Percentiles rank a stretch among this genome's conserved stretches.
phyloP scores from a whole-genome alignment of 2,888 invertebrate genomes.

The Drosophila anomalata region DNA sequence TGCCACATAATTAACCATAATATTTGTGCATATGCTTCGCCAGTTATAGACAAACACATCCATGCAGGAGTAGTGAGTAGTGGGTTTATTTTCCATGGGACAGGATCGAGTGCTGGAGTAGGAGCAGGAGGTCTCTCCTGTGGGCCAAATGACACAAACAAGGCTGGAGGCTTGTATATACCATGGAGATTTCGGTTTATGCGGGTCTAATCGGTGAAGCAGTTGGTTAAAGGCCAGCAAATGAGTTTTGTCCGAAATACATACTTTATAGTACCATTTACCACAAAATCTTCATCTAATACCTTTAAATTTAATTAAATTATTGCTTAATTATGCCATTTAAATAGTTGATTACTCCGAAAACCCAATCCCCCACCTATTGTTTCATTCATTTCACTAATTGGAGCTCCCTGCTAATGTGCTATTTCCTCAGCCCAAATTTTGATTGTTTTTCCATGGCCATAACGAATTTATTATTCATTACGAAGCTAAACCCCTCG shows the following conservation, averaged over 20 bases:
- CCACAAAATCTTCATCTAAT: no score
- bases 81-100: slow-evolving; percentile 13
- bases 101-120: background rate
- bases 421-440: slow-evolving; percentile 6
- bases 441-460: slow-evolving; percentile 32
- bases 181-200: slow-evolving; percentile 14
- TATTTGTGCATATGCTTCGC: slow-evolving; percentile 51
- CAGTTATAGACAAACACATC: slow-evolving; percentile 27
- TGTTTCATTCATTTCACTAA: slow-evolving; percentile 24
- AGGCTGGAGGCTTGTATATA: slow-evolving; percentile 11
- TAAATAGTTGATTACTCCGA: background rate
- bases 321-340: background rate
- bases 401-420: slow-evolving; percentile 24
- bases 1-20: slow-evolving; percentile 45
- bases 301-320: background rate
- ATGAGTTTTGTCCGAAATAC: background rate
- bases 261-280: background rate
- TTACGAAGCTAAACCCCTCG: slow-evolving; percentile 10
- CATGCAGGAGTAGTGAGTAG: background rate
- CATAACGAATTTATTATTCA: slow-evolving; percentile 35
- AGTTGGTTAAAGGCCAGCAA: background rate
- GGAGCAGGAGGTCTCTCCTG: slow-evolving; percentile 10
- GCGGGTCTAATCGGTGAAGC: slow-evolving; percentile 19
- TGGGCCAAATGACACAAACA: slow-evolving; percentile 37
- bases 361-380: background rate